Evolutionary conservation across 1,140 invertebrate genomes (phyloP).

Genomic region (Drosophila bipectinata): DNA sequence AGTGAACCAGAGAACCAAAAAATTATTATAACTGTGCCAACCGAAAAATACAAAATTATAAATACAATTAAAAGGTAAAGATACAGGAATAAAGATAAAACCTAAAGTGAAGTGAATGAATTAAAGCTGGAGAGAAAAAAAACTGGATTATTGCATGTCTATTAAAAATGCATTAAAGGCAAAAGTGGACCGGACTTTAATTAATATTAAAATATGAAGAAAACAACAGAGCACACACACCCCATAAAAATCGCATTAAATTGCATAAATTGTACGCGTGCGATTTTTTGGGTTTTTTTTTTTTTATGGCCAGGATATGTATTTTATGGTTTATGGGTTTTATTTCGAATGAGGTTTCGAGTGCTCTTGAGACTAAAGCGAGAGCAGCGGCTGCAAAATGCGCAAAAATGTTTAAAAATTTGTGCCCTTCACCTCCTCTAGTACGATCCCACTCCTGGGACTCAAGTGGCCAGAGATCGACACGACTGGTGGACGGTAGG

Average conservation of each 20-base stretch:
- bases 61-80: constrained; percentile 30
- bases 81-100: background rate
- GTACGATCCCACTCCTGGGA: background rate
- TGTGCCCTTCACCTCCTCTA: background rate
- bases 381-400: constrained; percentile 53
- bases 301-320: background rate
- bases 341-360: constrained; percentile 22
- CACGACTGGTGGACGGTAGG: constrained; percentile 18
- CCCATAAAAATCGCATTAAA: constrained; percentile 52
- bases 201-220: constrained; percentile 34
- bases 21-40: background rate
- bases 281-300: constrained; percentile 35
- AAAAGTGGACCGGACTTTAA: constrained; percentile 15
- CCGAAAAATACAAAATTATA: background rate
- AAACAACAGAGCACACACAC: constrained; percentile 26
- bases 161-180: constrained; percentile 54
- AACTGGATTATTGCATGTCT: constrained; percentile 11
- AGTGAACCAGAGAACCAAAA: constrained; percentile 4
- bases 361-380: constrained; percentile 65
- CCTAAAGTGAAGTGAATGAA: constrained; percentile 30
- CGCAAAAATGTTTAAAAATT: constrained; percentile 52
- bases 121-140: background rate
- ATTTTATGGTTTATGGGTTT: constrained; percentile 20
- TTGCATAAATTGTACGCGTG: constrained; percentile 68
- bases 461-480: constrained; percentile 40